Base-by-base conservation (phyloP, 2,888 invertebrate genomes). In the Dione vanillae region DNA sequence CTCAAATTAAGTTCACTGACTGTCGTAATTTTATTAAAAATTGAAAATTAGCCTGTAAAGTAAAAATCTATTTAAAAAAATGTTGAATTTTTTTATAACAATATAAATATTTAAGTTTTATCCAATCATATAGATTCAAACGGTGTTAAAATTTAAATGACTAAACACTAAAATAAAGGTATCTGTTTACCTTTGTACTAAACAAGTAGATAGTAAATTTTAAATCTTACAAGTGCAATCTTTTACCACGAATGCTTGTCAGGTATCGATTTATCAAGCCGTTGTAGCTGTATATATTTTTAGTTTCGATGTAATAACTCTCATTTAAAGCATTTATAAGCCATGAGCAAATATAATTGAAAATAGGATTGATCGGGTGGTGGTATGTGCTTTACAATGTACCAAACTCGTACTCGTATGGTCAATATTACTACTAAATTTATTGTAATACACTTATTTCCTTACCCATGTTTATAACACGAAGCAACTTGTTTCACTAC, bases 221-320 rank as follows among this genome's bases (percentile, higher is more conserved):
- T 61, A 73, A 73, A 68, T 73, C 73, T 61, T 71, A 73, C 68
- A 73, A 73, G 70, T 73, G 70, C 67, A 61, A 65, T 71, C 51
- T 70, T 61, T 47, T 62, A 61, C 69, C 61, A 45, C 61, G 54
- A 66, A 61, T 51, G 35, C 70, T 70, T 49, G 61, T 66, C 70
- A 62, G 70, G 19, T 68, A 70, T 70, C 68, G 73, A 73, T 73
- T 68, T 65, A 61, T 73, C 54, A 65, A 65, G 54, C 52, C 54
- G 54, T 67, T 70, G 45, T 62, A 49, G 64, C 41, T 71, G 67
- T 67, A 62, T 65, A 67, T 49, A 64, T 49, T 67, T 69, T 20
- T 12, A 65, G 49, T 12, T n/a, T 56, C 54, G 27, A 51, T 64
- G 64, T 56, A 41, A 62, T 16, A 41, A 43, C n/a, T 37, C 56